Conservation (phyloP, 2,888 invertebrate species). For the Lypha dubia region DNA sequence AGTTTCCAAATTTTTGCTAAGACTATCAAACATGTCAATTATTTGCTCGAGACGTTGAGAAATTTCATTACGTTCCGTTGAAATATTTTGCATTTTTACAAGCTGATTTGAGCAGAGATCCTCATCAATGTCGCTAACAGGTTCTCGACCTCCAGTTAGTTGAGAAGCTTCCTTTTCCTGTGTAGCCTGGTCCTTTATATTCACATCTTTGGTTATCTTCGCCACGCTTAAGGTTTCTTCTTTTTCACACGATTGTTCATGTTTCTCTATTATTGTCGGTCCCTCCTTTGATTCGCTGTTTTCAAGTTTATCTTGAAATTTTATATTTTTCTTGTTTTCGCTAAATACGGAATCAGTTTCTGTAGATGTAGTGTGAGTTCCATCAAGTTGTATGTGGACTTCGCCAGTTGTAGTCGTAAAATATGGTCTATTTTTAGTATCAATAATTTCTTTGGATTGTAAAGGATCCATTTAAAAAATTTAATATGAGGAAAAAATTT, state of each 20-base stretch:
- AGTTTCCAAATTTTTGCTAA: conserved; percentile 76
- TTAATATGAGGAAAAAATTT: background rate
- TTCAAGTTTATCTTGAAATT: conserved; percentile 39
- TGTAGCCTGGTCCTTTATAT: background rate
- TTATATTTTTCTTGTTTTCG: conserved; percentile 21
- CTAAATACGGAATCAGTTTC: conserved; percentile 49
- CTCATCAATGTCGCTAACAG: background rate
- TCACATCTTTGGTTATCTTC: background rate
- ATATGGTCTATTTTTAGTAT: background rate
- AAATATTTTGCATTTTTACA: background rate
- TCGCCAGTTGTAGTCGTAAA: background rate
- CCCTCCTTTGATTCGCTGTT: background rate
- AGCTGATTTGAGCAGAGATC: background rate
- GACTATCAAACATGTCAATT: conserved; percentile 75
- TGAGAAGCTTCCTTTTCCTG: background rate
- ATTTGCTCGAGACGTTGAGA: conserved; percentile 74
- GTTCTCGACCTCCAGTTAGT: too few species aligned
- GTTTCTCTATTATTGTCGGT: background rate
- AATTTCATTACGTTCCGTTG: conserved; percentile 64
- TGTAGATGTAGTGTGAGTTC: conserved; percentile 67
- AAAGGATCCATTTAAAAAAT: conserved; percentile 39
- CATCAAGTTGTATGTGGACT: conserved; percentile 48
- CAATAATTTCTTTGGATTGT: background rate
- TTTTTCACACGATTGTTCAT: background rate
- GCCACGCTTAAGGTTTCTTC: background rate